Percentiles rank a stretch among this genome's conserved stretches.
Conservation (phyloP, 2,888 invertebrate genomes). For the Ophonus ardosiacus region DNA sequence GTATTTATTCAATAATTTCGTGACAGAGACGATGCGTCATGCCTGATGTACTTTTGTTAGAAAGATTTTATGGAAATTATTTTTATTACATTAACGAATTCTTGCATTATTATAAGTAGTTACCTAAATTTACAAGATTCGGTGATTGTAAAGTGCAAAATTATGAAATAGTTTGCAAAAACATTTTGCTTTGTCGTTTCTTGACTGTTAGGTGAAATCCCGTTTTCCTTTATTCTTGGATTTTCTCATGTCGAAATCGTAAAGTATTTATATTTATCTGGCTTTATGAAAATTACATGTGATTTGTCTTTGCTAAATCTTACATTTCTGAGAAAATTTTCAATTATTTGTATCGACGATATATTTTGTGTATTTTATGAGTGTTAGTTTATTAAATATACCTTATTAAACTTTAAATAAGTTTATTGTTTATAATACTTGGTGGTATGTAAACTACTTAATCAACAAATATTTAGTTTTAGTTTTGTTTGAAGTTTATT, state of each 20-base stretch:
- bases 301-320: constrained; percentile 11
- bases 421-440: neutral
- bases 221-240: constrained; percentile 48
- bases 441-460: neutral
- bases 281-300: neutral
- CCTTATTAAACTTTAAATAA: neutral
- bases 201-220: constrained; percentile 17
- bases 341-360: neutral
- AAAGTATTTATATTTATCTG: constrained; percentile 8
- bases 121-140: neutral
- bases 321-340: neutral
- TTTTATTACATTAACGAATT: constrained; percentile 6
- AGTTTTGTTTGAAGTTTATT: constrained; percentile 25
- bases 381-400: neutral
- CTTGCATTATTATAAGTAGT: neutral
- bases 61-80: constrained; percentile 48
- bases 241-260: constrained; percentile 34
- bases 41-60: constrained; percentile 63
- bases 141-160: neutral
- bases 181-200: constrained; percentile 36
- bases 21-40: constrained; percentile 64
- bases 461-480: constrained; percentile 15
- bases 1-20: constrained; percentile 61
- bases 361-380: neutral
- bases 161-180: neutral